These are phyloP conservation scores for Hemibagrus guttatus DNA, from an alignment of 2,797 vertebrate species.

Conservation along the genomic window DNA sequence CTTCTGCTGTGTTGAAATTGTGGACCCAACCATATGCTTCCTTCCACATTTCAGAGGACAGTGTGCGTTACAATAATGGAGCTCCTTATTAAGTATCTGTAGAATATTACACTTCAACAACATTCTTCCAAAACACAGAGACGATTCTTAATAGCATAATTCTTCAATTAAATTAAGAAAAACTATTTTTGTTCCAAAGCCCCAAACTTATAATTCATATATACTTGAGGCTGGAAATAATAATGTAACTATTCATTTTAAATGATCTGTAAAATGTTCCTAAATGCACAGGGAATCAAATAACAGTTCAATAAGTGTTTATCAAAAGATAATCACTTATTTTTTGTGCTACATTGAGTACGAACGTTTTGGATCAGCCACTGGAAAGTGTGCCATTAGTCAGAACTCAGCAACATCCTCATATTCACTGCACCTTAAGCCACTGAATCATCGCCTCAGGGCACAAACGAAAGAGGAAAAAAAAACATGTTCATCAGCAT, in stretches of 20 bases:
- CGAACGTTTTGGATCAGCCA: background rate
- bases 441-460: slow-evolving; percentile 23
- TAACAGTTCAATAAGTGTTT: background rate
- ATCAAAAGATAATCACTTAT: background rate
- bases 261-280: background rate
- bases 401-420: background rate
- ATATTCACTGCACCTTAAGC: background rate
- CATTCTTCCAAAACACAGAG: background rate
- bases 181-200: background rate
- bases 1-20: background rate
- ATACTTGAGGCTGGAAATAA: background rate
- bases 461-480: background rate
- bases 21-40: background rate
- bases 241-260: background rate
- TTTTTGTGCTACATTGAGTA: background rate
- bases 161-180: background rate
- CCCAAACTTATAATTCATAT: background rate
- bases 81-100: background rate
- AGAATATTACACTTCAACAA: background rate
- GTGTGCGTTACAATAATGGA: background rate
- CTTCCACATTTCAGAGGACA: background rate
- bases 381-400: background rate
- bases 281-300: background rate
- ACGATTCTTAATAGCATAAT: background rate
- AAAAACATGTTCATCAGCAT: slow-evolving; percentile 62